Conservation (phyloP, 2,888 invertebrate species). For the Agrochola macilenta region DNA sequence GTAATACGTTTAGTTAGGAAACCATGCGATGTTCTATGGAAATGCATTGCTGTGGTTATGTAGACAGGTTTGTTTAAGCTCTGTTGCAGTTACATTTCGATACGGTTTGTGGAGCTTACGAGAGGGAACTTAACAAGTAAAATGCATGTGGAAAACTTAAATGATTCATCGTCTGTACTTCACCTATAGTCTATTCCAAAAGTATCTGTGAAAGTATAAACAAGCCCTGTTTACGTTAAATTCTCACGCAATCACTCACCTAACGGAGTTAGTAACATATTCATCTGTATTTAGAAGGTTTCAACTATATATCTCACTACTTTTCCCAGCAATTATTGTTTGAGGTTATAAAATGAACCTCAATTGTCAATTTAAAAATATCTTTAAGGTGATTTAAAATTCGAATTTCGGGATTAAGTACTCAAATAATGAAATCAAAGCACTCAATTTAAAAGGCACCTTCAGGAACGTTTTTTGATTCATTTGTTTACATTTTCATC, state of each 20-base stretch:
- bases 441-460: neutral
- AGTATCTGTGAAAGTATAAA: neutral
- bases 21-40: constrained; percentile 50
- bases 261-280: neutral
- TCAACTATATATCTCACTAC: neutral
- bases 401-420: neutral
- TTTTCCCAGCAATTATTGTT: neutral
- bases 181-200: neutral
- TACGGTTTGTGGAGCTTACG: neutral
- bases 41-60: constrained; percentile 40
- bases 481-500: neutral
- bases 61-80: constrained; percentile 20
- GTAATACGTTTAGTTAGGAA: constrained; percentile 52
- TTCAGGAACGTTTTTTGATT: neutral
- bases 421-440: neutral
- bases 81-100: constrained; percentile 3
- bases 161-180: constrained; percentile 7
- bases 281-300: neutral
- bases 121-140: neutral
- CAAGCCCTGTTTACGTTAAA: neutral
- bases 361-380: neutral
- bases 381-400: neutral
- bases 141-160: neutral
- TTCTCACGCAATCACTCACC: neutral
- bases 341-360: too few relatives aligned